Conservation (phyloP, 1,140 invertebrate species). For the Sarcophaga bullata region DNA sequence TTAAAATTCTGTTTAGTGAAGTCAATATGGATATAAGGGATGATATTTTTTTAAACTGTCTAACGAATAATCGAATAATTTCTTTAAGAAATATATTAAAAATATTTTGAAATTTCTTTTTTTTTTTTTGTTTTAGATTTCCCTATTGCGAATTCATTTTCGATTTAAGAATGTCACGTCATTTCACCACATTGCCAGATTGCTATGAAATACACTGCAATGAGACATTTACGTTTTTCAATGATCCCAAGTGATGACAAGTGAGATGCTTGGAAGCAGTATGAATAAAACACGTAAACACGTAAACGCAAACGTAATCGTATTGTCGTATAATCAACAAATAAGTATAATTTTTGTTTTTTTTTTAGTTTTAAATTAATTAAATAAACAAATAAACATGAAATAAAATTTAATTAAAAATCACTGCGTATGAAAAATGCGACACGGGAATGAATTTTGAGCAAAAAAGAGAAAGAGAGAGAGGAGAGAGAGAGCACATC, state of each 20-base stretch:
- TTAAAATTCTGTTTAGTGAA: too few species aligned
- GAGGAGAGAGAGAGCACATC: too few species aligned
- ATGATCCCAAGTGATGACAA: background rate
- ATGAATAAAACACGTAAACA: background rate
- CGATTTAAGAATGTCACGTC: slow-evolving; percentile 61
- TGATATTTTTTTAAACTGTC: too few species aligned
- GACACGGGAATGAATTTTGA: background rate
- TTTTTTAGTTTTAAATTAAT: background rate
- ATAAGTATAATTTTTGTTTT: background rate
- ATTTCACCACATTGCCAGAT: slow-evolving; percentile 60
- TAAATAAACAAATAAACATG: slow-evolving; percentile 22
- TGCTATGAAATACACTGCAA: slow-evolving; percentile 63
- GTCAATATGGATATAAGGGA: too few species aligned
- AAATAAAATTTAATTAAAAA: slow-evolving; percentile 15
- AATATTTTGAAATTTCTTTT: slow-evolving; percentile 14
- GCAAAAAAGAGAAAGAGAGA: too few species aligned
- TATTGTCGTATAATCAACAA: background rate
- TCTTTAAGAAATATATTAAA: background rate
- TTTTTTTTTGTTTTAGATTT: slow-evolving; percentile 52
- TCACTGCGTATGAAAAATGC: background rate
- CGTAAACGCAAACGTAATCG: background rate
- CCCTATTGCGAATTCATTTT: slow-evolving; percentile 63
- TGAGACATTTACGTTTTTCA: slow-evolving; percentile 61
- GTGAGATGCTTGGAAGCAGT: too few species aligned
- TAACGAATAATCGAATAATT: too few species aligned